Evolutionary conservation across 1,140 invertebrate species (phyloP).

Genomic region (Magallana angulata): DNA sequence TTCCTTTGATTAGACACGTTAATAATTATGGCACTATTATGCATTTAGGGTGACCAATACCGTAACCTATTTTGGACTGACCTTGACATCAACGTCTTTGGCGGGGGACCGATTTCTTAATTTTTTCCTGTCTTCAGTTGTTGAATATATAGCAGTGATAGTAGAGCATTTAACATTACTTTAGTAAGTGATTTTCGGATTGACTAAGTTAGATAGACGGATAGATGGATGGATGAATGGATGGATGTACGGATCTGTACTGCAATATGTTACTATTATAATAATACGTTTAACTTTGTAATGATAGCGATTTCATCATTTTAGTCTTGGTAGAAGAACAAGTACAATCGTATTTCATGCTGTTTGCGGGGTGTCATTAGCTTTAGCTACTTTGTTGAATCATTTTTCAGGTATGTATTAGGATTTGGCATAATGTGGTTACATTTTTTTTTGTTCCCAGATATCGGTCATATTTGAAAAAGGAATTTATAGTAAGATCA

Average conservation of each 20-base stretch:
- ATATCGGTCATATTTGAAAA: too few species aligned
- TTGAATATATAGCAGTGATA: constrained; percentile 74
- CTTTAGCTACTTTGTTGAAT: background rate
- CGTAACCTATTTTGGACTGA: constrained; percentile 77
- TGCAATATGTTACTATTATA: too few species aligned
- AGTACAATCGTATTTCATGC: background rate
- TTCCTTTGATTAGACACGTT: background rate
- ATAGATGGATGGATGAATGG: too few species aligned
- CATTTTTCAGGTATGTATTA: constrained; percentile 12
- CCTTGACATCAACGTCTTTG: constrained; percentile 72
- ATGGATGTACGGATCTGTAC: too few species aligned
- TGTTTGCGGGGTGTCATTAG: background rate
- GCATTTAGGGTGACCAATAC: constrained; percentile 71
- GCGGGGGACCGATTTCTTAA: constrained; percentile 72
- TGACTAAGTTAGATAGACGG: too few species aligned
- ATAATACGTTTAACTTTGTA: too few species aligned
- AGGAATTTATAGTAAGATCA: too few species aligned
- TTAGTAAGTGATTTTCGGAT: background rate
- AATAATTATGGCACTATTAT: background rate
- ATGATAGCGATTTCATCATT: background rate
- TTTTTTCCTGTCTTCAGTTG: constrained; percentile 71
- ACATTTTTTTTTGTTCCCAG: too few species aligned
- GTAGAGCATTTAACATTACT: background rate
- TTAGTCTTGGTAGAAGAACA: background rate
- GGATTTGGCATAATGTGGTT: too few species aligned